Percentiles rank a stretch among this genome's conserved stretches.
These are phyloP conservation scores for Meteorus sp. DNA, from an alignment of 1,140 invertebrate genomes.

Conservation along the genomic window DNA sequence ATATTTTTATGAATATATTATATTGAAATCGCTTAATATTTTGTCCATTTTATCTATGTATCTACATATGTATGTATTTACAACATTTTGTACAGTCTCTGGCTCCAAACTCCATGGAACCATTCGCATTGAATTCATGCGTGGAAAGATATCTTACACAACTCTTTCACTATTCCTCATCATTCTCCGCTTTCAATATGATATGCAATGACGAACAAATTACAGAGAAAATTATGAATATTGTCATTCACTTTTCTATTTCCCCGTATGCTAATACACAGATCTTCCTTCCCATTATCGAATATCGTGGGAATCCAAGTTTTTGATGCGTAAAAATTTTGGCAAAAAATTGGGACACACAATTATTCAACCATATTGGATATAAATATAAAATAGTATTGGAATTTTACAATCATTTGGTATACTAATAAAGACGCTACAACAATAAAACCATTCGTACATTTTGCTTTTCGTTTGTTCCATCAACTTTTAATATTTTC, in stretches of 20 bases:
- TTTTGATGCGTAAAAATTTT: too few species aligned
- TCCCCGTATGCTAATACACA: too few species aligned
- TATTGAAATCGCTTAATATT: not conserved
- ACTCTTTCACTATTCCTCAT: not conserved
- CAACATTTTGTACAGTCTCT: slow-evolving; percentile 40
- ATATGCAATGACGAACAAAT: not conserved
- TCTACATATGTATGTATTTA: slow-evolving; percentile 30
- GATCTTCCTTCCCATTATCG: too few species aligned
- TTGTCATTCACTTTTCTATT: too few species aligned
- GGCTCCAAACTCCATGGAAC: too few species aligned
- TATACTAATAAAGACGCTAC: slow-evolving; percentile 25
- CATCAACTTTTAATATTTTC: not conserved
- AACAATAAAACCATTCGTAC: not conserved
- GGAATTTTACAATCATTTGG: slow-evolving; percentile 36
- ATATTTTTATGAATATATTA: slow-evolving; percentile 9
- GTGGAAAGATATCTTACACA: not conserved
- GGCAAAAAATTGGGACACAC: too few species aligned
- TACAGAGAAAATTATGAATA: too few species aligned
- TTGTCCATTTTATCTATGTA: not conserved
- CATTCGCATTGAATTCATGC: too few species aligned
- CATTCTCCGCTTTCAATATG: not conserved
- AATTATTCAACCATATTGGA: too few species aligned
- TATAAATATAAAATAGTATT: slow-evolving; percentile 20
- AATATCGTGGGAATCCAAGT: too few species aligned
- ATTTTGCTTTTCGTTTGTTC: not conserved